Evolutionary conservation across 2,797 vertebrate genomes (phyloP), one percentile per base, ranked within the genome.

Genomic region (Coracias cyanogaster): DNA sequence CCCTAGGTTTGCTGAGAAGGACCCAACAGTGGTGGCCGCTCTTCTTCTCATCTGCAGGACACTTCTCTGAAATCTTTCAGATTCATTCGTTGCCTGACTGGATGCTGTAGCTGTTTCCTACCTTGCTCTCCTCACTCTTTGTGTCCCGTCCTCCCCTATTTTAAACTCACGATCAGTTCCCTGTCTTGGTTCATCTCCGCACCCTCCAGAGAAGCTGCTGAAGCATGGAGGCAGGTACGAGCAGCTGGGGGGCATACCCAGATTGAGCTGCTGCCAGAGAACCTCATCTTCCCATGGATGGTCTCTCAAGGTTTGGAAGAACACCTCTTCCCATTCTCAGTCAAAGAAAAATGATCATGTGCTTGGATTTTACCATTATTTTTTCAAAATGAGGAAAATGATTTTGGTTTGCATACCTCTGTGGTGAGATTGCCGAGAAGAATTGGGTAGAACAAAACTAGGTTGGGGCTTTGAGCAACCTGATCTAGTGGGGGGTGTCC

Each of bases 111-210:
- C 19, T 0, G 39, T 70, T 64, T 57, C 22, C 31, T 71, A 0
- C 49, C 39, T 89, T 58, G 51, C 43, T 25, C 17, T 58, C 15
- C 51, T 74, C 18, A 1, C 5, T 19, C 1, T 4, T 18, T 41
- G 2, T 46, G 28, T 54, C 51, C 16, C 1, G 0, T 31, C 2
- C 2, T 3, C 2, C 2, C 1, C 0, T 6, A 24, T 26, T n/a
- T 15, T 19, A 4, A 3, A 2, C 14, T 69, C 13, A 0, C 0
- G 0, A 4, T 49, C 7, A 0, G 7, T 54, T 74, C 35, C 15
- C 29, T 61, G 10, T 3, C 19, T 58, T 15, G 29, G 18, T 71
- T 71, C 45, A 22, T 89, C 81, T 81, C 17, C 0, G 12, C 35
- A 37, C 28, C 4, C 22, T 81, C 70, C 37, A 24, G 71, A 18